Base-by-base conservation (phyloP, 2,113 vertebrate genomes). In the Semicossyphus pulcher region DNA sequence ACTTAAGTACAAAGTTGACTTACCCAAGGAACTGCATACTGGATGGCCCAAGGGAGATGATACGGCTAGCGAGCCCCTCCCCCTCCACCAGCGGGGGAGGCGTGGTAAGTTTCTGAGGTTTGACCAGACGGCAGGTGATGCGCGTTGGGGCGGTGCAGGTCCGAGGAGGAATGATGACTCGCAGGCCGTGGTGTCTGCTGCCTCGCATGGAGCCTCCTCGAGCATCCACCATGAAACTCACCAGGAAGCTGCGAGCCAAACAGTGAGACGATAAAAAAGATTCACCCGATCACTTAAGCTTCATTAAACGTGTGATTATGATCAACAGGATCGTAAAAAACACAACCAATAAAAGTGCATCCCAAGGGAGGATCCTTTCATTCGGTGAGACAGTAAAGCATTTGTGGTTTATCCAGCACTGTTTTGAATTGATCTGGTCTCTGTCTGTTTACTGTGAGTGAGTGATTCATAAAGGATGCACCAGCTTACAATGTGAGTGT, bases 221-320 rank as follows among this genome's bases (percentile, higher is more conserved):
- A 16, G 98, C 98, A 0, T 99, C 98, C 31, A 99, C 98, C 98
- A 99, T 99, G 89, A 99, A 99, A 83, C 97, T 98, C 80, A 99
- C 98, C 86, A 99, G 92, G 88, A 99, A 99, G 80, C 97, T 99
- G 87, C 37, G 23, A 53, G 67, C 25, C 62, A 59, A 1, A 51
- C 16, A 78, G n/a, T 7, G 20, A 68, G 5, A 26, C 3, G 0
- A 14, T 32, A 4, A 23, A 65, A 42, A 54, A 58, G 4, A 36
- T 10, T 60, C 3, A 16, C 4, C 26, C 3, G 21, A 20, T 34
- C 31, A 25, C 5, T 48, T 10, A 16, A 34, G 31, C 18, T 23
- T 20, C 10, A 9, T 58, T 34, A n/a, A 51, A 53, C 18, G 18
- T 20, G 5, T 41, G 7, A 48, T 61, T 4, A 2, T 44, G 8